phyloP scores from a whole-genome alignment of 2,113 vertebrate genomes.

The Arizona elegans region DNA sequence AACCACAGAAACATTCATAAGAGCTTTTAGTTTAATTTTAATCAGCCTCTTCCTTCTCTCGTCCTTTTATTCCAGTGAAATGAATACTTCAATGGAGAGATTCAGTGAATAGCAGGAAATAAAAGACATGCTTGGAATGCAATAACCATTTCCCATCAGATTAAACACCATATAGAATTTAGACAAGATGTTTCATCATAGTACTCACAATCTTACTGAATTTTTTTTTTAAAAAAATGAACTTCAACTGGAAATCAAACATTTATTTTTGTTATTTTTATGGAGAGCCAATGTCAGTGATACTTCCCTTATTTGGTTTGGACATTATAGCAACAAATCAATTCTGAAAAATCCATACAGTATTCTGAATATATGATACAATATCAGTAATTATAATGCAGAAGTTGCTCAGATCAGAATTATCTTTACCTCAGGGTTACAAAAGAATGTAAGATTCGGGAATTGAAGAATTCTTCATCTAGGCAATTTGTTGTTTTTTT shows the following conservation, averaged over 20 bases:
- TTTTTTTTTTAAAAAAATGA: constrained; percentile 23
- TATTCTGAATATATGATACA: constrained; percentile 37
- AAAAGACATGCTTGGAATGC: background rate
- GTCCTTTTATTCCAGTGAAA: background rate
- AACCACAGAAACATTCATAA: background rate
- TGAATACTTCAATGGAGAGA: constrained; percentile 12
- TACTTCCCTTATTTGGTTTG: background rate
- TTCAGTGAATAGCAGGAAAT: constrained; percentile 17
- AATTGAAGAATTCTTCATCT: background rate
- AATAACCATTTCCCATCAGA: background rate
- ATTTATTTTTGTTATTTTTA: constrained; percentile 9
- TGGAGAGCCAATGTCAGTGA: background rate
- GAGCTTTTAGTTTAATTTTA: constrained; percentile 1
- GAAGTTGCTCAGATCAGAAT: constrained; percentile 37
- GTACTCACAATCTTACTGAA: background rate
- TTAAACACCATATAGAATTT: constrained; percentile 14
- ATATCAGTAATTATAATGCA: constrained; percentile 46
- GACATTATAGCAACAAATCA: background rate
- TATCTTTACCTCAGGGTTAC: constrained; percentile 1
- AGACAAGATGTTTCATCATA: background rate
- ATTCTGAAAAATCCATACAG: constrained; percentile 2
- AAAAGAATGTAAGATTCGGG: background rate
- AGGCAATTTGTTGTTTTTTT: background rate
- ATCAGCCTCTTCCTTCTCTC: background rate
- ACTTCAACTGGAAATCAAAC: constrained; percentile 28